Evolutionary conservation across 2,888 invertebrate species (phyloP).

Genomic region (Pollenia angustigena): DNA sequence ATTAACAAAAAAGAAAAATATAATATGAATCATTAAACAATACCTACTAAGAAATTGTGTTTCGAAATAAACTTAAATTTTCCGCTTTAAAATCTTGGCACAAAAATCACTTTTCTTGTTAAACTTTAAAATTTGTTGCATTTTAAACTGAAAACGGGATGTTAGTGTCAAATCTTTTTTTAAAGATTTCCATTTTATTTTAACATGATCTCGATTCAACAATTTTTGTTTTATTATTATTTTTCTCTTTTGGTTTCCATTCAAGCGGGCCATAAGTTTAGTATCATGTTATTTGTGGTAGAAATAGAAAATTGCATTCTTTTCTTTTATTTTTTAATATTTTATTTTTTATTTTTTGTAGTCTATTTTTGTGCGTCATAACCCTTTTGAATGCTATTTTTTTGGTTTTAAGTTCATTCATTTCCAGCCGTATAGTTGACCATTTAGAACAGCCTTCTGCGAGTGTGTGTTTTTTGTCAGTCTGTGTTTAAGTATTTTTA

Average conservation of each 20-base stretch:
- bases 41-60: no score
- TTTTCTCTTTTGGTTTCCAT: conserved; percentile 10
- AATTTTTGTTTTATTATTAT: conserved; percentile 4
- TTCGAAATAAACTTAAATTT: no score
- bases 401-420: neutral
- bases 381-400: neutral
- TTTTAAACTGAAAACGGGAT: neutral
- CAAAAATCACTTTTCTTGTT: neutral
- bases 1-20: no score
- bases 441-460: neutral
- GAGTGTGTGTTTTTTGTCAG: neutral
- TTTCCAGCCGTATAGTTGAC: conserved; percentile 1
- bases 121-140: neutral
- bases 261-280: conserved; percentile 27
- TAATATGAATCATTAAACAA: no score
- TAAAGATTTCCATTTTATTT: conserved; percentile 28
- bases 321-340: conserved; percentile 7
- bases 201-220: conserved; percentile 10
- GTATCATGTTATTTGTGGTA: conserved; percentile 65
- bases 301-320: conserved; percentile 59
- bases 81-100: neutral
- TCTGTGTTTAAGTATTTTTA: conserved; percentile 5
- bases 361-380: conserved; percentile 47
- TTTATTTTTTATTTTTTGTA: neutral
- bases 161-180: conserved; percentile 4